Percentiles rank a stretch among this genome's conserved stretches.
Conservation (phyloP, 2,888 invertebrate genomes). For the Stenchaetothrips biformis region DNA sequence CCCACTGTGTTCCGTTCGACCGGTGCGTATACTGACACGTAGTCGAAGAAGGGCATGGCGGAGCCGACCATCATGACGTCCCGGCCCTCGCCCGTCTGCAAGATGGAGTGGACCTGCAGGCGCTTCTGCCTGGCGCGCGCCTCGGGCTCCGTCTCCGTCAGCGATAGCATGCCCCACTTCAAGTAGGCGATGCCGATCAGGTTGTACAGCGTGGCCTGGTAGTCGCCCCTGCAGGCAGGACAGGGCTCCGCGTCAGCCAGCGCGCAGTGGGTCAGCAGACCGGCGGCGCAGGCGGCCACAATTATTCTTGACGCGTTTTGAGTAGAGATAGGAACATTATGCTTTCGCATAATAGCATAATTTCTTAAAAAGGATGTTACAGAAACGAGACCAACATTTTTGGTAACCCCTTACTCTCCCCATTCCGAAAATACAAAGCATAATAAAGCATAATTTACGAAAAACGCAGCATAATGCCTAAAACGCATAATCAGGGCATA, state of each 20-base stretch:
- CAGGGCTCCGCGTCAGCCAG: neutral
- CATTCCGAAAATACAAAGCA: too few relatives aligned
- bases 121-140: conserved; percentile 40
- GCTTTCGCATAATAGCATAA: too few relatives aligned
- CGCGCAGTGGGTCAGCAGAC: neutral
- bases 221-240: neutral
- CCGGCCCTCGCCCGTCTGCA: conserved; percentile 42
- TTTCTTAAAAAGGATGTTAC: too few relatives aligned
- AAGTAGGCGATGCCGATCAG: conserved; percentile 41
- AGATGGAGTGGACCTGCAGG: conserved; percentile 40
- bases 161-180: conserved; percentile 43
- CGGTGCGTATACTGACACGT: neutral
- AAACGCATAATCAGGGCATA: too few relatives aligned
- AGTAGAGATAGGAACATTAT: too few relatives aligned
- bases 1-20: too few relatives aligned
- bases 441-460: too few relatives aligned
- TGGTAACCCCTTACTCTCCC: too few relatives aligned
- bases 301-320: too few relatives aligned
- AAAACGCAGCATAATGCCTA: too few relatives aligned
- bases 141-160: conserved; percentile 41
- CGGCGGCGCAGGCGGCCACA: neutral
- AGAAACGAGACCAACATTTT: too few relatives aligned
- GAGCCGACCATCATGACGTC: conserved; percentile 40
- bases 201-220: conserved; percentile 6
- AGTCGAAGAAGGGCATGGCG: conserved; percentile 10